Conservation (phyloP, 2,888 invertebrate genomes). For the Oxyteleia sp. region DNA sequence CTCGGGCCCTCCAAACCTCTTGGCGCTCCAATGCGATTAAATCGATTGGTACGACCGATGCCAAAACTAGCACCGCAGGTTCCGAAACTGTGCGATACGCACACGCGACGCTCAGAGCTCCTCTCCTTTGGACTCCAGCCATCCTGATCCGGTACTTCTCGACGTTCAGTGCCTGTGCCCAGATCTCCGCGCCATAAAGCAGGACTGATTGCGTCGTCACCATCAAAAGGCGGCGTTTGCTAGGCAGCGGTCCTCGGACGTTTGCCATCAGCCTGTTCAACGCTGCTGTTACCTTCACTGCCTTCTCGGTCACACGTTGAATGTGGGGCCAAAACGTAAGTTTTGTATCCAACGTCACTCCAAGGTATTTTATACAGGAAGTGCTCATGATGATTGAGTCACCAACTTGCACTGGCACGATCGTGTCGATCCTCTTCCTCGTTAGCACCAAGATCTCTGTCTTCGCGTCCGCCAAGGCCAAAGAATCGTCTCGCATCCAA, state of each 20-base stretch:
- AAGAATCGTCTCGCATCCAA: background rate
- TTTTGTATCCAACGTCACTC: background rate
- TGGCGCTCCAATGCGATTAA: background rate
- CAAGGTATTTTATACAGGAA: background rate
- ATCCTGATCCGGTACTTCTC: conserved; percentile 6
- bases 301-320: conserved; percentile 15
- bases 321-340: background rate
- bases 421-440: background rate
- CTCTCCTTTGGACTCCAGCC: background rate
- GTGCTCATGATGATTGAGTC: background rate
- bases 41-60: background rate
- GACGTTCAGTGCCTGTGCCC: conserved; percentile 24
- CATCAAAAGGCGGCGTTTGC: conserved; percentile 38
- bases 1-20: background rate
- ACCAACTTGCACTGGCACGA: background rate
- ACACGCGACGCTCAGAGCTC: background rate
- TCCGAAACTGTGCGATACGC: conserved; percentile 24
- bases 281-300: conserved; percentile 1
- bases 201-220: conserved; percentile 40
- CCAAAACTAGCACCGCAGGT: background rate
- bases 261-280: conserved; percentile 54
- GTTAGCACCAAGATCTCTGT: background rate
- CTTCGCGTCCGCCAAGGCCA: background rate
- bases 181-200: conserved; percentile 42
- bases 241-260: conserved; percentile 32